These are phyloP conservation scores for Lophotis ruficrista DNA, from an alignment of 2,113 vertebrate genomes.

Conservation along the genomic window DNA sequence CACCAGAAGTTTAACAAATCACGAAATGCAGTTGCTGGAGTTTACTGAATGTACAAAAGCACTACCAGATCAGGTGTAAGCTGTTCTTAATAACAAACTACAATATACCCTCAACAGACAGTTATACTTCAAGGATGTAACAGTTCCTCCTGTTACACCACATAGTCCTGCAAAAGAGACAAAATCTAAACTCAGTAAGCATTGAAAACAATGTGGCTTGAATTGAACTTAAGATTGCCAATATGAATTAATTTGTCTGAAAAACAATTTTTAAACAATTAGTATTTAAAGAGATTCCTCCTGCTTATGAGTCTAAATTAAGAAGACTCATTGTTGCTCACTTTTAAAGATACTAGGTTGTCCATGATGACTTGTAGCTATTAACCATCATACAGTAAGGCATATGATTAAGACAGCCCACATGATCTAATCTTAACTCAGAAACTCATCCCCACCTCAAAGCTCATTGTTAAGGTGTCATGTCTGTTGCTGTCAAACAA, in stretches of 20 bases:
- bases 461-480: neutral
- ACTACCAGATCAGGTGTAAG: neutral
- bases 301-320: neutral
- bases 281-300: neutral
- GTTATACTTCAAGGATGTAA: neutral
- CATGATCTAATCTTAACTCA: neutral
- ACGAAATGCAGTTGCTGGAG: neutral
- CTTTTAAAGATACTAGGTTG: neutral
- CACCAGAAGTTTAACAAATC: neutral
- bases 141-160: neutral
- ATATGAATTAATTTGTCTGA: neutral
- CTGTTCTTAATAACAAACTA: neutral
- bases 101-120: neutral
- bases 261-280: neutral
- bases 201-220: neutral
- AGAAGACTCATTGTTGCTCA: neutral
- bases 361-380: neutral
- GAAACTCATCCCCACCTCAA: neutral
- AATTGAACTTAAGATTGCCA: neutral
- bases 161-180: neutral
- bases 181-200: neutral
- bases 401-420: neutral
- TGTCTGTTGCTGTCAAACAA: neutral
- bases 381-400: neutral
- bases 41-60: neutral